Conservation (phyloP, 2,888 invertebrate genomes). For the Trichogramma dendrolimi region DNA sequence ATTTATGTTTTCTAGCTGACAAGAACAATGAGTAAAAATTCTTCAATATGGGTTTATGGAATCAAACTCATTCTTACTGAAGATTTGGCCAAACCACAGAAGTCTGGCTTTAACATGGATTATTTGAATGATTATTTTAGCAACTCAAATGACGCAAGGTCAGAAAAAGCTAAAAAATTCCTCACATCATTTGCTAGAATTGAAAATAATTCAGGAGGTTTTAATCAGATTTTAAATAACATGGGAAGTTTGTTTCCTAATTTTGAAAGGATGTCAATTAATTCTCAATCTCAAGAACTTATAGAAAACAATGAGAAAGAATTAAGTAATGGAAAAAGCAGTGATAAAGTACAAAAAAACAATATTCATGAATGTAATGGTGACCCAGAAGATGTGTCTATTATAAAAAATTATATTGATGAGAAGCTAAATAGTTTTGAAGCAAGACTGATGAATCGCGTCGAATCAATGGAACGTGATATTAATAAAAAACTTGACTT, state of each 20-base stretch:
- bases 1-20: conserved; percentile 44
- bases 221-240: too few species aligned
- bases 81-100: conserved; percentile 23
- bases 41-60: conserved; percentile 50
- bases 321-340: conserved; percentile 4
- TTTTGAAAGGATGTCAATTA: not conserved
- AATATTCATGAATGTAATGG: conserved; percentile 4
- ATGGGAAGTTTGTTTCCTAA: too few species aligned
- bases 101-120: conserved; percentile 36
- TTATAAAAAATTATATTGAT: conserved; percentile 44
- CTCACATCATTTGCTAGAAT: conserved; percentile 25
- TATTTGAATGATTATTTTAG: conserved; percentile 38
- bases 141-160: conserved; percentile 28
- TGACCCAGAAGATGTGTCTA: conserved; percentile 12
- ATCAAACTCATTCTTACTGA: conserved; percentile 45
- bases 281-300: conserved; percentile 11
- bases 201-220: conserved; percentile 12
- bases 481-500: conserved; percentile 47
- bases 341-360: conserved; percentile 2
- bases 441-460: conserved; percentile 39
- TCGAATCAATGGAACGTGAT: conserved; percentile 43
- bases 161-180: conserved; percentile 28
- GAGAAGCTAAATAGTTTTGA: conserved; percentile 45
- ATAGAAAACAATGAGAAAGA: conserved; percentile 3
- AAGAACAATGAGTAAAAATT: conserved; percentile 42